phyloP scores from a whole-genome alignment of 2,113 vertebrate genomes.

The Varanus salvator region DNA sequence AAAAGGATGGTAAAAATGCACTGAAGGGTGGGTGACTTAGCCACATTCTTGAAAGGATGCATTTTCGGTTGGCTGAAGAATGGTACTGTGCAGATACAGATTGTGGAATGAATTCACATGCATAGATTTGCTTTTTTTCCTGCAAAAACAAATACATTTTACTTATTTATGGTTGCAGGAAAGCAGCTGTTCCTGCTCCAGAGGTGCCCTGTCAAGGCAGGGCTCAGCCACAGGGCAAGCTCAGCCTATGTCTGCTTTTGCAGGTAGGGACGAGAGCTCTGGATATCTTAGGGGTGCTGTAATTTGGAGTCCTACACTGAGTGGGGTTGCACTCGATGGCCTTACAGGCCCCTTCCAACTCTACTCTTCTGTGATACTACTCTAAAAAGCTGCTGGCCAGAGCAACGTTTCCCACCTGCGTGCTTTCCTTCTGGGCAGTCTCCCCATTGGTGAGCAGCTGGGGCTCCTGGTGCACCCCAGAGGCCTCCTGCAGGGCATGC shows the following conservation, averaged over 20 bases:
- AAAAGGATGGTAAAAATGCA: neutral
- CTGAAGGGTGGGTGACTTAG: neutral
- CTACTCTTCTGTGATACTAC: no score
- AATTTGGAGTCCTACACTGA: no score
- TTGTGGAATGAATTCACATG: neutral
- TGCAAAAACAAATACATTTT: no score
- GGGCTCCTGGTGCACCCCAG: slow-evolving; percentile 72
- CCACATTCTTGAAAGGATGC: no score
- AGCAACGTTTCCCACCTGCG: slow-evolving; percentile 77
- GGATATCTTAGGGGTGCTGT: no score
- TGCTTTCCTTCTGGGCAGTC: slow-evolving; percentile 89
- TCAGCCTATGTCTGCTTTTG: neutral
- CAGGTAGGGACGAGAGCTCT: neutral
- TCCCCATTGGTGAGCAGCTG: slow-evolving; percentile 94
- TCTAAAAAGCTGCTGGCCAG: neutral
- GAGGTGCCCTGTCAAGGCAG: neutral
- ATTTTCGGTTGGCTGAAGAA: no score
- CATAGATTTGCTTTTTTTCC: no score
- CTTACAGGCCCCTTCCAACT: no score
- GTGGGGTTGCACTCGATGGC: no score
- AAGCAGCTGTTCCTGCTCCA: neutral
- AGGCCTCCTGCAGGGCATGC: slow-evolving; percentile 84
- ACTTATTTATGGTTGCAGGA: neutral
- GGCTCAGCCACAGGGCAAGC: neutral
- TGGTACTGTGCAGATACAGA: no score